Evolutionary conservation across 2,888 invertebrate species (phyloP).

Genomic region (Acrobeloides nanus): DNA sequence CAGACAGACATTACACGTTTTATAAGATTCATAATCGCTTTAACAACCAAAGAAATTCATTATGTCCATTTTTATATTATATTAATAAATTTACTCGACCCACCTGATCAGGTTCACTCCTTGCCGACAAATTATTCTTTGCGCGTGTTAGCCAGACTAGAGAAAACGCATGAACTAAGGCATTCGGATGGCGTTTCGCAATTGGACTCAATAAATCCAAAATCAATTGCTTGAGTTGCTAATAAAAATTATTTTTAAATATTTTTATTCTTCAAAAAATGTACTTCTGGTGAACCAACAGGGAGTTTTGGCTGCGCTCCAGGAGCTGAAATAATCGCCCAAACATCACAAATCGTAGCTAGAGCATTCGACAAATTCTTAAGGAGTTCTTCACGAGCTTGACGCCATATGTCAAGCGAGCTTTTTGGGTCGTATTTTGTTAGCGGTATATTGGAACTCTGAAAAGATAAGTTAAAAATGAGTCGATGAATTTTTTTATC

Average conservation of each 20-base stretch:
- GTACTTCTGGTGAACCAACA: constrained; percentile 35
- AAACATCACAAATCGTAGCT: constrained; percentile 68
- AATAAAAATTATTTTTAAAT: constrained; percentile 7
- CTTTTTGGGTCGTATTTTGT: constrained; percentile 12
- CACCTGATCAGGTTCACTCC: constrained; percentile 21
- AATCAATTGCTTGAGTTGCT: constrained; percentile 71
- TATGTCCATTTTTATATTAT: too few relatives aligned
- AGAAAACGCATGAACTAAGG: constrained; percentile 73
- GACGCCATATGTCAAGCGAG: constrained; percentile 26
- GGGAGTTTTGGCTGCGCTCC: constrained; percentile 44
- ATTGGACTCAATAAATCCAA: constrained; percentile 76
- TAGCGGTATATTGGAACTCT: too few relatives aligned
- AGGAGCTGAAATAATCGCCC: constrained; percentile 67
- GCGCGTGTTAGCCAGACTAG: constrained; percentile 71
- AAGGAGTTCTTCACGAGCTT: constrained; percentile 68
- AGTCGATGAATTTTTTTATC: too few relatives aligned
- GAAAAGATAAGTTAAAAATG: too few relatives aligned
- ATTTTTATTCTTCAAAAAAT: neutral
- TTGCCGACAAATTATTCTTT: constrained; percentile 10
- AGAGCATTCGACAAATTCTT: constrained; percentile 74
- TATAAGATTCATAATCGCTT: too few relatives aligned
- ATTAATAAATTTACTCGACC: too few relatives aligned
- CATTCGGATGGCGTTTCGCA: constrained; percentile 72
- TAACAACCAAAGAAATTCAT: too few relatives aligned
- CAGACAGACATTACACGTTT: too few relatives aligned